Base-by-base conservation (phyloP, 2,797 vertebrate species). In the Cetoscarus ocellatus region DNA sequence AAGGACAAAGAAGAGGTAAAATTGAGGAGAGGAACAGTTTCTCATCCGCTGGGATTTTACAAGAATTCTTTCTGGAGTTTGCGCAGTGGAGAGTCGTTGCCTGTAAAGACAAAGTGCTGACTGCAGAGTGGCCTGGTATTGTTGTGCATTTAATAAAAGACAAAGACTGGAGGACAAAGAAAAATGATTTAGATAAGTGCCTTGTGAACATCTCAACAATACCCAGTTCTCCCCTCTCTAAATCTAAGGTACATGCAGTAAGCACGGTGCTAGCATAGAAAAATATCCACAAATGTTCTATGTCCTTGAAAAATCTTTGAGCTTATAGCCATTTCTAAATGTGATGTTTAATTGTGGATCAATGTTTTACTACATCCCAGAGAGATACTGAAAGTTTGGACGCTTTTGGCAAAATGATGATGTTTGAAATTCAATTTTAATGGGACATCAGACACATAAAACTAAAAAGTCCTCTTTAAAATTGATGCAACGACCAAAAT, bases 171-270 rank as follows among this genome's bases (percentile, higher is more conserved):
- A 45, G 59, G 76, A 88, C 79, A 86, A 89, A 88, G 70, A 90
- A 71, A 79, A 85, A 82, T 53, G 49, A 87, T 86, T 86, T 62
- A 77, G 80, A 93, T 90, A 98, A 99, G 97, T 99, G 98, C 98
- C 98, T 99, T 95, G 96, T 93, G 94, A 97, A 97, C 95, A 94
- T 94, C 96, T 95, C 93, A 94, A 86, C 94, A 94, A 86, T 75
- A 86, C 74, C 89, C 93, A 82, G 92, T 92, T 95, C 57, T 90
- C 93, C 92, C 70, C 57, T 69, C 62, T 82, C 71, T 92, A 91
- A 94, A 90, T 93, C 93, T 91, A 94, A 96, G n/a, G 95, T 95
- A 95, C 96, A 96, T 87, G 80, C 82, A 73, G 77, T 93, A 94
- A 77, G 80, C 94, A 94, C 93, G 97, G 96, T 97, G 97, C 96